These are phyloP conservation scores for Hyposoter didymator DNA, from an alignment of 2,888 invertebrate species.

Conservation along the genomic window DNA sequence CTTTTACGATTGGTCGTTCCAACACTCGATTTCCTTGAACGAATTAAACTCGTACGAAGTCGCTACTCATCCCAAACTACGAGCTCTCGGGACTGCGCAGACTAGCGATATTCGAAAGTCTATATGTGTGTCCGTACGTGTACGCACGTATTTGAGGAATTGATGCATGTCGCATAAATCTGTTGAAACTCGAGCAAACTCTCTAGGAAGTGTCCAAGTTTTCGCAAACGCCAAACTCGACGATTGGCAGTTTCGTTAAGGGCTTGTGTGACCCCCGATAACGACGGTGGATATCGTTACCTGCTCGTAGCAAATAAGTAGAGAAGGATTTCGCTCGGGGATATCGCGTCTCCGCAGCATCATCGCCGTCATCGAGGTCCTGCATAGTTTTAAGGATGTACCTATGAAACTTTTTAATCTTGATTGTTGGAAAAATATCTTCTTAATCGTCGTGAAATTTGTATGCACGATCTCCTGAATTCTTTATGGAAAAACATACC, in stretches of 20 bases:
- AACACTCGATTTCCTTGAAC: neutral
- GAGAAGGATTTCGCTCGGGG: slow-evolving; percentile 13
- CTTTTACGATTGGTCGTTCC: neutral
- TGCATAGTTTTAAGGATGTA: too few relatives aligned
- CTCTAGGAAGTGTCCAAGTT: slow-evolving; percentile 52
- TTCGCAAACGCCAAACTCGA: slow-evolving; percentile 34
- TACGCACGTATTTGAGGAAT: slow-evolving; percentile 2
- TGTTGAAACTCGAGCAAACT: slow-evolving; percentile 38
- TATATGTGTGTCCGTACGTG: neutral
- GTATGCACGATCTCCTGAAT: too few relatives aligned
- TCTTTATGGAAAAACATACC: too few relatives aligned
- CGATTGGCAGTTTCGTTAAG: slow-evolving; percentile 63
- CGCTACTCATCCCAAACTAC: neutral
- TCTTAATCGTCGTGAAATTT: too few relatives aligned
- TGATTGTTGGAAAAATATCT: too few relatives aligned
- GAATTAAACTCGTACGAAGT: neutral
- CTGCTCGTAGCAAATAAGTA: neutral
- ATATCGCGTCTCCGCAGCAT: slow-evolving; percentile 13
- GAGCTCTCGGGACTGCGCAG: neutral
- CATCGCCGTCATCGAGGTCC: slow-evolving; percentile 4
- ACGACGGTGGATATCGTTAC: slow-evolving; percentile 18
- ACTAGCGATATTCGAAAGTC: neutral
- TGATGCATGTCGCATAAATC: neutral
- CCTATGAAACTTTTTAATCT: too few relatives aligned
- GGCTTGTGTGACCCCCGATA: slow-evolving; percentile 36